phyloP scores from a whole-genome alignment of 2,797 vertebrate species.

The Iguana delicatissima region DNA sequence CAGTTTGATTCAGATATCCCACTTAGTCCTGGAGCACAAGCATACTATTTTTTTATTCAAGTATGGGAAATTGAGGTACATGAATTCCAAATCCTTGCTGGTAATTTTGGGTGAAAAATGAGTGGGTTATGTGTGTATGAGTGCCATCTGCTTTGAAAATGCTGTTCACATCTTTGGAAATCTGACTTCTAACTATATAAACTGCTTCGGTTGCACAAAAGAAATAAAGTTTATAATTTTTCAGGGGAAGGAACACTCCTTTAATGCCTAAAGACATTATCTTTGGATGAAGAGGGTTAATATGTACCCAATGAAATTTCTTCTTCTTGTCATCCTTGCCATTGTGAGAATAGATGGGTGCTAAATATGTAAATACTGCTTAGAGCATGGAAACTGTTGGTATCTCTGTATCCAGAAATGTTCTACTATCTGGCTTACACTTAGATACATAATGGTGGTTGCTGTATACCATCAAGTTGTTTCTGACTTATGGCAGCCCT shows the following conservation, averaged over 20 bases:
- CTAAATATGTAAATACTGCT: background rate
- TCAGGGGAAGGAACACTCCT: background rate
- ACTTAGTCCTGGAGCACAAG: background rate
- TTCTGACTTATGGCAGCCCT: too few relatives aligned
- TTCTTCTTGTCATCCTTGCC: background rate
- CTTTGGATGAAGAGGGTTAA: background rate
- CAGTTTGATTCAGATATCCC: too few relatives aligned
- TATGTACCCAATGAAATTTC: background rate
- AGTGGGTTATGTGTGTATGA: background rate
- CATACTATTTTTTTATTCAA: background rate
- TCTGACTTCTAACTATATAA: background rate
- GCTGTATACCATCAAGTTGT: too few relatives aligned
- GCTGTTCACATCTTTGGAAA: background rate
- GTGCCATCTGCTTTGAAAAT: conserved; percentile 17
- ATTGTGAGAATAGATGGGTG: background rate
- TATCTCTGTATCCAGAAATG: too few relatives aligned
- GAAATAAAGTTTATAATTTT: background rate
- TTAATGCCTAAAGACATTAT: background rate
- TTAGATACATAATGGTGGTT: too few relatives aligned
- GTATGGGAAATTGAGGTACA: background rate
- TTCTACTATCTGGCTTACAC: too few relatives aligned
- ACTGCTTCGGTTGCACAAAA: background rate
- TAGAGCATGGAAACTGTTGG: background rate
- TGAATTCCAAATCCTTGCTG: background rate
- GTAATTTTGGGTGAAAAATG: background rate